phyloP scores from a whole-genome alignment of 2,888 invertebrate genomes.

The Adelphocoris suturalis region DNA sequence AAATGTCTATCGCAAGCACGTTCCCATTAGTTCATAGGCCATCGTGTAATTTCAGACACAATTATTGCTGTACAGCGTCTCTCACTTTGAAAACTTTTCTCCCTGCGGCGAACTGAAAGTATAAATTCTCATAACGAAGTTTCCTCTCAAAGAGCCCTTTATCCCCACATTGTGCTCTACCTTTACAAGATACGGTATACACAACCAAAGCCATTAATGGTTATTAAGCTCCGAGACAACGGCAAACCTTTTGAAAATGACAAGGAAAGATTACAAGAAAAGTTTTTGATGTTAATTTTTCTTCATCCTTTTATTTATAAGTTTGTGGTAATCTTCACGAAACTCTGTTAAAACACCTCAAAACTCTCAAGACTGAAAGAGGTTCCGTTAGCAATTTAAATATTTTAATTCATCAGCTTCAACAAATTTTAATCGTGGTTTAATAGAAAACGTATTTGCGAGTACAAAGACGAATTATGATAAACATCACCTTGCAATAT shows the following conservation, averaged over 20 bases:
- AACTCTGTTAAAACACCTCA: not conserved
- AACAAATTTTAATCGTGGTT: too few relatives aligned
- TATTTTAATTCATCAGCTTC: too few relatives aligned
- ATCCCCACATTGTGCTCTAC: not conserved
- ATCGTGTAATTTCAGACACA: not conserved
- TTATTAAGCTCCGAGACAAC: conserved; percentile 1
- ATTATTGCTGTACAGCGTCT: not conserved
- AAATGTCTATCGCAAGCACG: too few relatives aligned
- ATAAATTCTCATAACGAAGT: conserved; percentile 45
- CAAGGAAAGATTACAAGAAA: not conserved
- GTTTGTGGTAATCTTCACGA: not conserved
- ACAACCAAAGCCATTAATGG: not conserved
- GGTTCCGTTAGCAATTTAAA: too few relatives aligned
- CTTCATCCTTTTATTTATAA: not conserved
- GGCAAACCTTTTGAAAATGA: not conserved
- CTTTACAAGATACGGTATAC: conserved; percentile 2
- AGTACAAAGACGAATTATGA: too few relatives aligned
- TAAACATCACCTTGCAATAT: too few relatives aligned
- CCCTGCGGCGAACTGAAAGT: conserved; percentile 13
- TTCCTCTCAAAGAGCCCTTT: not conserved
- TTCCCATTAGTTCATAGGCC: too few relatives aligned
- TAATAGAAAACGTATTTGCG: too few relatives aligned
- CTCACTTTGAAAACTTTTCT: not conserved
- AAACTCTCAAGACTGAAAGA: too few relatives aligned
- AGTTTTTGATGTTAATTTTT: conserved; percentile 16